Evolutionary conservation across 2,113 vertebrate species (phyloP).

Genomic region (Numenius arquata): DNA sequence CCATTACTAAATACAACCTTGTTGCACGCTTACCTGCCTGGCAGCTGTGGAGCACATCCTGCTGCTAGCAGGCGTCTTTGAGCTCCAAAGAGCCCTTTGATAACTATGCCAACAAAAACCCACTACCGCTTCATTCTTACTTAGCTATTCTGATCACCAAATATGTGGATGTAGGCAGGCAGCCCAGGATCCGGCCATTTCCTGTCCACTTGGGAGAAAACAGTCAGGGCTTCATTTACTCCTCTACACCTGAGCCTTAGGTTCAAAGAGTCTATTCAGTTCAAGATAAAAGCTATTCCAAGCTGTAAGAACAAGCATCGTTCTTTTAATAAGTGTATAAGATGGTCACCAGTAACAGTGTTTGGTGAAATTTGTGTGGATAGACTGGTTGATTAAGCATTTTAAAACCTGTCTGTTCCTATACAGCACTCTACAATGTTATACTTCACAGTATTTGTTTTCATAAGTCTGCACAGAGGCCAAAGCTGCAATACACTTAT

Average conservation of each 20-base stretch:
- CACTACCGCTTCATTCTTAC: not conserved
- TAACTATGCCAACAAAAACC: conserved; percentile 20
- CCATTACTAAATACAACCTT: not conserved
- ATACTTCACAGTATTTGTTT: not conserved
- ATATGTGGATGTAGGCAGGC: not conserved
- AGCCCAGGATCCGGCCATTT: not conserved
- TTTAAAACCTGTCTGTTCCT: not conserved
- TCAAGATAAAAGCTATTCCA: not conserved
- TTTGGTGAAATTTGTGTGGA: not conserved
- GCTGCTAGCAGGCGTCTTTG: not conserved
- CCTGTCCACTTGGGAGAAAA: not conserved
- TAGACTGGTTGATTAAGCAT: not conserved
- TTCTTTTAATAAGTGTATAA: not conserved
- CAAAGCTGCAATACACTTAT: conserved; percentile 2
- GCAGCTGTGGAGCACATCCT: not conserved
- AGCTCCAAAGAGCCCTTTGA: conserved; percentile 10
- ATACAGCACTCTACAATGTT: not conserved
- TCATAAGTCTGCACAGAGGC: not conserved
- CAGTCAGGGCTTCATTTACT: not conserved
- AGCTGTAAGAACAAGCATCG: not conserved
- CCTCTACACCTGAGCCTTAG: not conserved
- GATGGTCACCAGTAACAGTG: not conserved
- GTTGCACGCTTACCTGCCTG: not conserved
- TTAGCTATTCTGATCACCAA: not conserved
- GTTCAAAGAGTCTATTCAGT: not conserved